Percentiles rank a stretch among this genome's conserved stretches.
These are phyloP conservation scores for Mesorhabditis spiculigera DNA, from an alignment of 2,888 invertebrate species.

Conservation along the genomic window DNA sequence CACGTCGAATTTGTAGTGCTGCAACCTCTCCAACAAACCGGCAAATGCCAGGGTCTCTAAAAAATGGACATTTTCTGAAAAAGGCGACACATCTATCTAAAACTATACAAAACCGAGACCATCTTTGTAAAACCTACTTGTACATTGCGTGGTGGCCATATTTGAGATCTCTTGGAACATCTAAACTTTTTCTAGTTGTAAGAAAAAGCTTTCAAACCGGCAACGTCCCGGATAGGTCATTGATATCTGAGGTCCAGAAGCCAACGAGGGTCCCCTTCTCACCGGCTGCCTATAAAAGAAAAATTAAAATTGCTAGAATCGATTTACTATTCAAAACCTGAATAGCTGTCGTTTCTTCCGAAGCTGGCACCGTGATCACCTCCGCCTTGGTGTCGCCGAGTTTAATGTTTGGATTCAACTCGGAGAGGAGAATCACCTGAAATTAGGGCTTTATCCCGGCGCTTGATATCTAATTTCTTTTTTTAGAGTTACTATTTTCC, in stretches of 20 bases:
- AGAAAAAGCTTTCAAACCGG: background rate
- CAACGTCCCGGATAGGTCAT: background rate
- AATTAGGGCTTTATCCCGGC: background rate
- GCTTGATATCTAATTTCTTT: no score
- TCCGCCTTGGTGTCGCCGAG: background rate
- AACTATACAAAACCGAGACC: no score
- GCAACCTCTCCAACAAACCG: background rate
- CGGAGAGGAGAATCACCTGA: background rate
- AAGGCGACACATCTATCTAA: no score
- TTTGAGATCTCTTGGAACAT: background rate
- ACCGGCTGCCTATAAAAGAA: background rate
- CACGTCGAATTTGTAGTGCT: background rate
- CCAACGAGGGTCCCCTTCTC: conserved; percentile 3
- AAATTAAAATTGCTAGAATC: no score
- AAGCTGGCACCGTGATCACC: conserved; percentile 3
- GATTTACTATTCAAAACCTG: background rate
- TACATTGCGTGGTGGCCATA: background rate
- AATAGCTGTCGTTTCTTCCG: conserved; percentile 4
- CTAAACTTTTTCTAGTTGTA: background rate
- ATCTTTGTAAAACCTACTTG: background rate
- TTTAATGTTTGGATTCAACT: conserved; percentile 3
- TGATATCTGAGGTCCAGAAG: conserved; percentile 4
- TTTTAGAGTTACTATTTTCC: no score
- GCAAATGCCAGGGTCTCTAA: conserved; percentile 2
- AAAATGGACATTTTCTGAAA: background rate